Percentiles rank a stretch among this genome's conserved stretches.
Conservation (phyloP, 64 coral and sea anemone species). For the Montipora cactus region DNA sequence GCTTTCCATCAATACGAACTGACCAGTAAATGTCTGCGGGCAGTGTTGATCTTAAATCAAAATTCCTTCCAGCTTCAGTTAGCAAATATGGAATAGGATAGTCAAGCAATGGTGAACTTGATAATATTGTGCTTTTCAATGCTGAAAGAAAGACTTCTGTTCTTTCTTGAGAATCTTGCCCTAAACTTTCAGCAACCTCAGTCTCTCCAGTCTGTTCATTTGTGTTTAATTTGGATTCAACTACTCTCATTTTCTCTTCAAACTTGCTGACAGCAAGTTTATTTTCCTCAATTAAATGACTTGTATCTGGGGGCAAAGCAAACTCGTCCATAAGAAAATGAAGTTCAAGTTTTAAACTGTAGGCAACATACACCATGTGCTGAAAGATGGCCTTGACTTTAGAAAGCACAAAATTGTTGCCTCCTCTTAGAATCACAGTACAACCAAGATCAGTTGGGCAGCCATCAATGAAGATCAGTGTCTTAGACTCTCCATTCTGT, state of each 20-base stretch:
- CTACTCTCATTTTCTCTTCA: conserved; percentile 15
- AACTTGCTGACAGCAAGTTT: neutral
- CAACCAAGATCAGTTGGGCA: conserved; percentile 84
- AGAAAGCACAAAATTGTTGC: conserved; percentile 48
- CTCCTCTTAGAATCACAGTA: conserved; percentile 78
- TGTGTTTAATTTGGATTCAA: neutral
- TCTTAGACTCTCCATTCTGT: conserved; percentile 86
- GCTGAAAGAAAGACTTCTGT: conserved; percentile 68
- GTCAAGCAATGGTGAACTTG: conserved; percentile 79
- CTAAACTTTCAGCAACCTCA: neutral
- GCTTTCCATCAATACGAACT: conserved; percentile 12
- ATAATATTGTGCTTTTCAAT: conserved; percentile 72
- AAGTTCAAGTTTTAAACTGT: conserved; percentile 72
- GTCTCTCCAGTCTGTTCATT: neutral
- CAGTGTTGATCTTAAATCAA: conserved; percentile 68
- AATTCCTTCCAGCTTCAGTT: conserved; percentile 70
- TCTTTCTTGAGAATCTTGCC: conserved; percentile 20
- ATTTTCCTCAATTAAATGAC: conserved; percentile 10
- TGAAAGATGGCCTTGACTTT: conserved; percentile 75
- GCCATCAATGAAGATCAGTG: conserved; percentile 93
- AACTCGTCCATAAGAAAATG: conserved; percentile 90
- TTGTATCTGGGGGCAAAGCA: conserved; percentile 49
- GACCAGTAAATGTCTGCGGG: conserved; percentile 93
- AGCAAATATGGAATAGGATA: conserved; percentile 90
- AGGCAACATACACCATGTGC: conserved; percentile 73